These are phyloP conservation scores for Xyliphius kryptos DNA, from an alignment of 2,113 vertebrate species.

Conservation along the genomic window DNA sequence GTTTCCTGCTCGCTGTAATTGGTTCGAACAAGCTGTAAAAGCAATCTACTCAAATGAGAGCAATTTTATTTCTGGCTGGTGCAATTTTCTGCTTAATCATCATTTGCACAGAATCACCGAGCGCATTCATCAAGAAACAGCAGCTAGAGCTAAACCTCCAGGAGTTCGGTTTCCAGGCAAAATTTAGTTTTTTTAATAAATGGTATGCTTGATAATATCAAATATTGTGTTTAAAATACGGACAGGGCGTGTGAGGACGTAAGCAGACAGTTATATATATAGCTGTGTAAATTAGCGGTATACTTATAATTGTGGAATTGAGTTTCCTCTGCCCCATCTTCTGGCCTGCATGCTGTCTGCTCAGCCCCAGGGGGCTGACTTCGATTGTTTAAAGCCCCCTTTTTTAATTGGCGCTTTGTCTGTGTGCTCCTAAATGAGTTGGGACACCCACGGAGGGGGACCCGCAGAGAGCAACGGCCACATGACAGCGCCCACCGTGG, in stretches of 20 bases:
- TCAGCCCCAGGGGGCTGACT: constrained; percentile 62
- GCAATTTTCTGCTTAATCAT: constrained; percentile 13
- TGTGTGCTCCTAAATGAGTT: constrained; percentile 68
- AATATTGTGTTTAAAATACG: too few species aligned
- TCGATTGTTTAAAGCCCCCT: constrained; percentile 70
- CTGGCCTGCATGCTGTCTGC: constrained; percentile 62
- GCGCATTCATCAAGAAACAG: neutral
- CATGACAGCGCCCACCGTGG: constrained; percentile 69
- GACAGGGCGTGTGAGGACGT: too few species aligned
- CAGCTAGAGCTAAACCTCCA: too few species aligned
- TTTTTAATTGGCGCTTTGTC: constrained; percentile 75
- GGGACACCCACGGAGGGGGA: constrained; percentile 66
- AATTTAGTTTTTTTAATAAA: too few species aligned
- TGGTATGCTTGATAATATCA: too few species aligned
- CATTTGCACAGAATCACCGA: constrained; percentile 6
- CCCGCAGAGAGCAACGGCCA: constrained; percentile 62
- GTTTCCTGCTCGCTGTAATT: constrained; percentile 10
- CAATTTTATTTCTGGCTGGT: neutral
- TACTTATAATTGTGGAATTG: constrained; percentile 41
- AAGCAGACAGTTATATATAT: constrained; percentile 39
- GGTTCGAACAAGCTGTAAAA: constrained; percentile 18
- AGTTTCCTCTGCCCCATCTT: constrained; percentile 51
- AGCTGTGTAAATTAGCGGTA: constrained; percentile 28
- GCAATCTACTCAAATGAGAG: neutral
- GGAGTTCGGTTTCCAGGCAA: too few species aligned